These are phyloP conservation scores for Acrocyrtus sp. DNA, from an alignment of 2,888 invertebrate species.

Conservation along the genomic window DNA sequence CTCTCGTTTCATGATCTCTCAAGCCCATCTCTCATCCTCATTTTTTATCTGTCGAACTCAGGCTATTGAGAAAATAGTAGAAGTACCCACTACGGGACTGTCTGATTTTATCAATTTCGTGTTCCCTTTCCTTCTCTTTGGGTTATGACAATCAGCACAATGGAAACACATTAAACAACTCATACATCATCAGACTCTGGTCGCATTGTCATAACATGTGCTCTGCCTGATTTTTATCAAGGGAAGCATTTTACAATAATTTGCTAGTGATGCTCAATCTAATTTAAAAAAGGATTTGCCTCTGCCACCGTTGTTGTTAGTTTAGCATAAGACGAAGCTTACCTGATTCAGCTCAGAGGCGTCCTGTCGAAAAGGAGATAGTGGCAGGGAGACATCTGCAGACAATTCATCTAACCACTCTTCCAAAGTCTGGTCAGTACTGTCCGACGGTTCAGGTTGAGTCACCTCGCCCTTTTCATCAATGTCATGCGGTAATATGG, in stretches of 20 bases:
- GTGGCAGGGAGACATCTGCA: constrained; percentile 14
- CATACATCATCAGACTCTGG: constrained; percentile 25
- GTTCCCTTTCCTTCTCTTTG: neutral
- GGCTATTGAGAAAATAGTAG: constrained; percentile 15
- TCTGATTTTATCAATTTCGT: constrained; percentile 17
- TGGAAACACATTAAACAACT: constrained; percentile 4
- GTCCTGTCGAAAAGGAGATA: neutral
- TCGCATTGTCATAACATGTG: constrained; percentile 25
- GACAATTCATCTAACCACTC: constrained; percentile 7
- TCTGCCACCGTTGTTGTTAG: no score
- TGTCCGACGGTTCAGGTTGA: neutral
- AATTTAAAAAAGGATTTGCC: no score
- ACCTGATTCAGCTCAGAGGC: constrained; percentile 19
- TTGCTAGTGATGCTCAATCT: no score
- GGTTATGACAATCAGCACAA: constrained; percentile 3
- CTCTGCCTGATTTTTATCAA: neutral
- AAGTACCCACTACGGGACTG: neutral
- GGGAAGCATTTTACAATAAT: no score
- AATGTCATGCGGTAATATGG: neutral
- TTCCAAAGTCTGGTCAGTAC: neutral
- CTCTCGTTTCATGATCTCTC: constrained; percentile 30
- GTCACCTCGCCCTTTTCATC: neutral
- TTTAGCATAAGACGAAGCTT: neutral
- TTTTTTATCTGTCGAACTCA: constrained; percentile 61
- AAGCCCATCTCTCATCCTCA: constrained; percentile 61